A percentile compares a stretch with the other conserved stretches of the same genome.
phyloP scores from a whole-genome alignment of 2,113 vertebrate species.

The Acrocephalus kingi region DNA sequence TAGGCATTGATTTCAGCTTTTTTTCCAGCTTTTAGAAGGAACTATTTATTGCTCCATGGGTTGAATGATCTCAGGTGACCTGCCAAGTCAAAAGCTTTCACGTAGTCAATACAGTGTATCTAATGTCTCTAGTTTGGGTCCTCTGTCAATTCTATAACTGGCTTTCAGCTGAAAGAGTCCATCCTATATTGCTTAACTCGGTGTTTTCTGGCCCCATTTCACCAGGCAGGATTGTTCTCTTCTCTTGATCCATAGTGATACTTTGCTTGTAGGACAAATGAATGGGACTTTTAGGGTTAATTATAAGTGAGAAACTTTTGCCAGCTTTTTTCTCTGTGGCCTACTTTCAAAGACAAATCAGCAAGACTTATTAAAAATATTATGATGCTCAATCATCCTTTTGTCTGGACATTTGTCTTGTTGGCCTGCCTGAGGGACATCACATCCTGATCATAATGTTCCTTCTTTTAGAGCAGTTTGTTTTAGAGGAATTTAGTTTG shows the following conservation, averaged over 20 bases:
- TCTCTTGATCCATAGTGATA: not conserved
- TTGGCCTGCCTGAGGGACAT: accelerated
- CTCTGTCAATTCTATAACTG: not conserved
- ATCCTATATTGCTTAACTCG: not conserved
- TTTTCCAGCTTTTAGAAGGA: constrained; percentile 23
- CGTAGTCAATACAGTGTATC: not conserved
- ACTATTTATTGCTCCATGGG: constrained; percentile 21
- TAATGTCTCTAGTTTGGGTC: not conserved
- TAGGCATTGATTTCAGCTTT: constrained; percentile 46
- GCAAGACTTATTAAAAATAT: not conserved
- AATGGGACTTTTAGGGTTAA: not conserved
- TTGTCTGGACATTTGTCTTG: not conserved
- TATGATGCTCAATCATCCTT: not conserved
- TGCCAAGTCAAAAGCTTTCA: constrained; percentile 46
- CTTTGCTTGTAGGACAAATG: not conserved
- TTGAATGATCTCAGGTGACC: constrained; percentile 31
- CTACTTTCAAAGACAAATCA: not conserved
- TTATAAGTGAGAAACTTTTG: not conserved
- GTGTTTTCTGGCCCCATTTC: not conserved
- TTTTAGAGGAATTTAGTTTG: not conserved
- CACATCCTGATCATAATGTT: not conserved
- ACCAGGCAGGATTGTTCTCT: not conserved
- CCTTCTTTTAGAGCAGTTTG: not conserved
- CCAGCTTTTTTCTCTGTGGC: not conserved
- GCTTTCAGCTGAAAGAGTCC: not conserved